These are phyloP conservation scores for Yponomeuta malinellus DNA, from an alignment of 2,888 invertebrate species.

Conservation along the genomic window DNA sequence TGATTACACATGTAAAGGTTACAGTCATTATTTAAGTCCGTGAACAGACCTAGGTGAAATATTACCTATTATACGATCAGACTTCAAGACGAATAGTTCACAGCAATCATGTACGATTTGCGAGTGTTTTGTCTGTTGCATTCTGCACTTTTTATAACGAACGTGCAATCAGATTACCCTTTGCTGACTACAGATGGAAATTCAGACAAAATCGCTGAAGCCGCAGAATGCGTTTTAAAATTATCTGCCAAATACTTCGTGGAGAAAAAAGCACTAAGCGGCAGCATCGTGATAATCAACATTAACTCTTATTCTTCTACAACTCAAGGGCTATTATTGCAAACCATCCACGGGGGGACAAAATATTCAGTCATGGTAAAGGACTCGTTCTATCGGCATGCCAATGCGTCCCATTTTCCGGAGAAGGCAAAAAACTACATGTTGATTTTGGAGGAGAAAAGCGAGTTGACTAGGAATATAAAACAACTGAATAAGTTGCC, in stretches of 20 bases:
- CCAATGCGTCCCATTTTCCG: constrained; percentile 70
- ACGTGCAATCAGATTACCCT: constrained; percentile 42
- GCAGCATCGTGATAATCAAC: constrained; percentile 69
- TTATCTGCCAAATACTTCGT: constrained; percentile 71
- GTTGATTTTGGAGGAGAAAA: constrained; percentile 68
- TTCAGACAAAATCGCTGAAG: constrained; percentile 55
- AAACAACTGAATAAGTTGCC: constrained; percentile 64
- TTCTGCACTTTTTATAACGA: constrained; percentile 19
- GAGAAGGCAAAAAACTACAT: constrained; percentile 74
- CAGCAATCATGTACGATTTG: background rate
- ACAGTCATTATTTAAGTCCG: background rate
- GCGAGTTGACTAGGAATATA: constrained; percentile 61
- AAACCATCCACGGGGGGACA: constrained; percentile 60
- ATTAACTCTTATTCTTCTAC: constrained; percentile 62
- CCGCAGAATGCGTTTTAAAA: constrained; percentile 69
- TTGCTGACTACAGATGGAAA: constrained; percentile 50
- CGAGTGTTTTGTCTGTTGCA: background rate
- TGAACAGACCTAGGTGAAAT: background rate
- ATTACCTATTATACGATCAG: background rate
- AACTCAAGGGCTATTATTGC: constrained; percentile 56
- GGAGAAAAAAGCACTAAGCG: constrained; percentile 66
- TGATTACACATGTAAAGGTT: background rate
- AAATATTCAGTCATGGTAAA: constrained; percentile 72
- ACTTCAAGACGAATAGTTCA: background rate
- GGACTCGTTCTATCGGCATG: constrained; percentile 65